Evolutionary conservation across 2,113 vertebrate genomes (phyloP), one percentile per base, ranked within the genome.

Genomic region (Trogon surrucura): DNA sequence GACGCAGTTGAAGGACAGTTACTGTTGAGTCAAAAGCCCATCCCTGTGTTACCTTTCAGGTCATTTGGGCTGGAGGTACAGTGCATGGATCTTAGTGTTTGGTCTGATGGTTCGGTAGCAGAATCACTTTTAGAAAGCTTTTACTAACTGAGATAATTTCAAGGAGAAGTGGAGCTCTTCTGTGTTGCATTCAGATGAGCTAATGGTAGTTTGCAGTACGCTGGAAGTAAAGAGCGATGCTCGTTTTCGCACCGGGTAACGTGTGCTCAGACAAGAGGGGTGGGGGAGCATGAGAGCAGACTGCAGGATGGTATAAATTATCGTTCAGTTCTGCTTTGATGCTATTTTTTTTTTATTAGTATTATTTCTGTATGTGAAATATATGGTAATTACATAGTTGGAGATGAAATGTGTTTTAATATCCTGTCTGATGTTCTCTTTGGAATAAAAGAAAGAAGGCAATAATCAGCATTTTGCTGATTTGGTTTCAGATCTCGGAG

Each of bases 331-430:
- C 36, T 93, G n/a, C 88, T 94, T 93, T 94, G 88, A 62, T 81
- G 51, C 57, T 41, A 41, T 56, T 89, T 92, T 93, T 92, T 93
- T 77, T 94, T 73, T 77, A 38, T 91, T 89, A 22, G 16, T 80
- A 61, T 79, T 73, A 54, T 82, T 94, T 92, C 47, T 69, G 53
- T 36, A 18, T 64, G 47, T 22, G 13, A 87, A 94, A 79, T 94
- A 50, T 26, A 62, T 70, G 54, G 77, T 95, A 95, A 94, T 94
- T 85, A 56, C 25, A 9, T 82, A 83, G 89, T 91, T 7, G 13
- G 66, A 53, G 48, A 64, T 91, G 16, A 94, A 92, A 58, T 62
- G 41, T 69, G 27, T 91, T 95, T 96, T 96, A 96, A 96, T 95
- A 96, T 96, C 94, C 95, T 88, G 81, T 96, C 36, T 94, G 81